Percentiles rank a stretch among this genome's conserved stretches.
These are phyloP conservation scores for Drosophila incognita DNA, from an alignment of 2,888 invertebrate genomes.

Conservation along the genomic window DNA sequence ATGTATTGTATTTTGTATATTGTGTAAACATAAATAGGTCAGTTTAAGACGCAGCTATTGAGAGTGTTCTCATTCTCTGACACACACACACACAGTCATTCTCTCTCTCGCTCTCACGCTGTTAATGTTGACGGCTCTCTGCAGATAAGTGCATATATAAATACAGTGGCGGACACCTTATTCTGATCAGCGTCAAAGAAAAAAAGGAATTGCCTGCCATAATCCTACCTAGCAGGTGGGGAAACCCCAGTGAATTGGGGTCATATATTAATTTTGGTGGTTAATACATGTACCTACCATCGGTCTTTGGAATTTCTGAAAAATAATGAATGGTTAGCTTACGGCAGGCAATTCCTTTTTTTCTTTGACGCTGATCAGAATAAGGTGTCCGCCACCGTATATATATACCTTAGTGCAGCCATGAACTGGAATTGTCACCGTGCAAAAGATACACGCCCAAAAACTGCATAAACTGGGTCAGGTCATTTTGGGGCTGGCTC, in stretches of 20 bases:
- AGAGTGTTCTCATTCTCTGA: conserved; percentile 13
- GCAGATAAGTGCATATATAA: conserved; percentile 12
- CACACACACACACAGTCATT: neutral
- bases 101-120: conserved; percentile 22
- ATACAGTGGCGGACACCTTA: too few relatives aligned
- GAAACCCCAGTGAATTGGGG: too few relatives aligned
- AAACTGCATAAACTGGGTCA: conserved; percentile 74
- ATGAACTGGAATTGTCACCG: conserved; percentile 68
- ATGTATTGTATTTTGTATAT: neutral
- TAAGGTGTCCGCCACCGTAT: too few relatives aligned
- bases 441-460: conserved; percentile 77
- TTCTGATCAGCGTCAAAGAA: too few relatives aligned
- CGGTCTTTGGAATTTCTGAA: too few relatives aligned
- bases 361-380: too few relatives aligned
- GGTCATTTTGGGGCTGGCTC: conserved; percentile 51
- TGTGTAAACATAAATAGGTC: conserved; percentile 48
- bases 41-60: conserved; percentile 25
- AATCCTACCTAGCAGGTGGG: too few relatives aligned
- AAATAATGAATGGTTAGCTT: too few relatives aligned
- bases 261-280: too few relatives aligned
- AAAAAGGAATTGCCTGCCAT: too few relatives aligned
- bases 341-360: too few relatives aligned
- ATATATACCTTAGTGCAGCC: conserved; percentile 63
- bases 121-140: conserved; percentile 17
- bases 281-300: too few relatives aligned